Evolutionary conservation across 2,113 vertebrate species (phyloP).

Genomic region (Falcunculus frontatus): DNA sequence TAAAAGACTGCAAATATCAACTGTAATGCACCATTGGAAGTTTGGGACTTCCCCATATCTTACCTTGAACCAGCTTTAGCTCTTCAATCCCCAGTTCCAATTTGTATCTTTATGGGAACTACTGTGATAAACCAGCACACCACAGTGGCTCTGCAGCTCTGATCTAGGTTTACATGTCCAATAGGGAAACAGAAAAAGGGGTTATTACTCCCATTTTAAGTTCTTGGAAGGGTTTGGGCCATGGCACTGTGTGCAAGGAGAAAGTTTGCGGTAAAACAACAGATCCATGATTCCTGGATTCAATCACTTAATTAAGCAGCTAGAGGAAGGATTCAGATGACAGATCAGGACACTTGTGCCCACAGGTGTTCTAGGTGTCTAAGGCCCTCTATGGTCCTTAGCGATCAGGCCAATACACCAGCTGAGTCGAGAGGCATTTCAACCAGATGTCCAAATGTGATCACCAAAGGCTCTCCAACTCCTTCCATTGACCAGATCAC

Average conservation of each 20-base stretch:
- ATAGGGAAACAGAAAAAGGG: not conserved
- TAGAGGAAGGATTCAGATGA: not conserved
- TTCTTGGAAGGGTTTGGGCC: not conserved
- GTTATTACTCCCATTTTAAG: not conserved
- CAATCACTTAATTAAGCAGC: not conserved
- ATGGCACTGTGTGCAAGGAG: not conserved
- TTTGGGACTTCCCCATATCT: not conserved
- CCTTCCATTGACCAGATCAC: not conserved
- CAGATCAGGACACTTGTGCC: not conserved
- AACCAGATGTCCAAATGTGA: not conserved
- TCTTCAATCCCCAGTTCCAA: not conserved
- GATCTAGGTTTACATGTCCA: not conserved
- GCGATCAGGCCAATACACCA: not conserved
- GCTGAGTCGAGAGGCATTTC: fast-evolving
- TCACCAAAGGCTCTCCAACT: not conserved
- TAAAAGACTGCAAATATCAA: not conserved
- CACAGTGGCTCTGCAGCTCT: not conserved
- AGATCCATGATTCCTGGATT: not conserved
- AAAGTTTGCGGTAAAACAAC: not conserved
- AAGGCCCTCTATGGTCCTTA: not conserved
- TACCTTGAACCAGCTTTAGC: not conserved
- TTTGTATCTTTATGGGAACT: not conserved
- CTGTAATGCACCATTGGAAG: not conserved
- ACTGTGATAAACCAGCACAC: not conserved
- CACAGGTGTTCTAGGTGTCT: not conserved